These are phyloP conservation scores for Telmatherina bonti DNA, from an alignment of 2,797 vertebrate genomes.

Conservation along the genomic window DNA sequence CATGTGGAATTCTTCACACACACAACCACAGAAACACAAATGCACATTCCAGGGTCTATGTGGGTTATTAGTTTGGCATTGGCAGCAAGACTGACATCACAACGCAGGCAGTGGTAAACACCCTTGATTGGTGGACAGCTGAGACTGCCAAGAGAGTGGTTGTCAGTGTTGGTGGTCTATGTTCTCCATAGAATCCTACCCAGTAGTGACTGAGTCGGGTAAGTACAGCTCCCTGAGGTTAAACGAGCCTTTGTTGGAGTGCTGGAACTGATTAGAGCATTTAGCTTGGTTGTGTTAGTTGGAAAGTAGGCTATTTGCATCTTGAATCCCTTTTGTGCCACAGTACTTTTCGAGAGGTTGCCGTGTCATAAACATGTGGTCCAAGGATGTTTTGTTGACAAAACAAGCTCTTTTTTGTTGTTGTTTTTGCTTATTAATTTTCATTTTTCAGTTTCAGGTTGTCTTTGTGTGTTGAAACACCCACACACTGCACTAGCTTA, in stretches of 20 bases:
- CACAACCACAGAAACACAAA: constrained; percentile 57
- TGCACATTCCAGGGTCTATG: constrained; percentile 56
- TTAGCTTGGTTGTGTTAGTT: constrained; percentile 70
- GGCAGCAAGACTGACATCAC: constrained; percentile 78
- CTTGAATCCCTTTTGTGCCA: constrained; percentile 60
- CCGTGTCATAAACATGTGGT: constrained; percentile 51
- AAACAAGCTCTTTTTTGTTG: constrained; percentile 9
- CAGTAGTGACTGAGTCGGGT: constrained; percentile 48
- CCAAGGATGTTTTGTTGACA: constrained; percentile 43
- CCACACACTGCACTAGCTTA: constrained; percentile 24
- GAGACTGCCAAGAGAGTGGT: constrained; percentile 74
- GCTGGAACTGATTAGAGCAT: constrained; percentile 72
- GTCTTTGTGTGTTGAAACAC: constrained; percentile 3
- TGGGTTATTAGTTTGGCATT: constrained; percentile 77
- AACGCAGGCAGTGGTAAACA: constrained; percentile 77
- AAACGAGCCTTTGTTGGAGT: constrained; percentile 54
- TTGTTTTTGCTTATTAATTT: constrained; percentile 13
- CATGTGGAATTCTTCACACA: constrained; percentile 74
- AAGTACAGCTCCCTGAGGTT: constrained; percentile 50
- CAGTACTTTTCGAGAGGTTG: constrained; percentile 43
- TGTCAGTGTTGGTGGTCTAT: constrained; percentile 80
- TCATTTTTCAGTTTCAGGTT: constrained; percentile 27
- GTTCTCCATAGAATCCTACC: constrained; percentile 54
- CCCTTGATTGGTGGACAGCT: constrained; percentile 79
- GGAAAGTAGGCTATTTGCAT: constrained; percentile 64